Evolutionary conservation across 2,888 invertebrate species (phyloP), one percentile per base, ranked within the genome.

Genomic region (Eristalinus sepulchralis): DNA sequence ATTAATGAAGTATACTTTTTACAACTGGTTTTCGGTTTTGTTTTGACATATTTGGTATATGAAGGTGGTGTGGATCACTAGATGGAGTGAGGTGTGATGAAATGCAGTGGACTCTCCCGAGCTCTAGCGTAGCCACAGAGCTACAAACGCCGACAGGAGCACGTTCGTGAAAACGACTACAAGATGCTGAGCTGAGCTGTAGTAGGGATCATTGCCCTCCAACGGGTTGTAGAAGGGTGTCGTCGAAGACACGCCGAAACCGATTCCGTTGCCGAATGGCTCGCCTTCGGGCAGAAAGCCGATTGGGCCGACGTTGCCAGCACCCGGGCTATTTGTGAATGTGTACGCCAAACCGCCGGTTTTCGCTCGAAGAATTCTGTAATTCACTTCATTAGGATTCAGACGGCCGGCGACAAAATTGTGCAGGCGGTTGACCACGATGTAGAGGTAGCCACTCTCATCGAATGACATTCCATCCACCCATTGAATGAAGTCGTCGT

Each of bases 401-500:
- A 96, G 93, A 78, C 94, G 94, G 79, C 94, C 94, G 88, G 94
- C 94, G 47, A 96, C 93, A 89, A 95, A 95, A 90, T 95, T 95
- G 89, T 95, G 95, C 85, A 96, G 91, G 67, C 94, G 93, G 91
- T 96, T 96, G n/a, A 95, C 93, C 10, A 96, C 93, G 10, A 95
- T 94, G 90, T 95, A 95, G 8, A 96, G 92, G 90, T 95, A 95
- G 33, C 96, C 96, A 70, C 93, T 91, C 81, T 94, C 93, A 90
- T 96, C 95, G 89, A 96, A 95, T 79, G 89, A 88, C 90, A 92
- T 91, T 3, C 95, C 94, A 90, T 95, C 95, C 0, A 95, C 94
- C 96, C 96, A 96, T 91, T 96, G 96, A 88, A 96, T 94, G 89
- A 94, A 95, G 79, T 93, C 94, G 60, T 94, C 93, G 90, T 96